Conservation (phyloP, 2,797 vertebrate species). For the Betta splendens region DNA sequence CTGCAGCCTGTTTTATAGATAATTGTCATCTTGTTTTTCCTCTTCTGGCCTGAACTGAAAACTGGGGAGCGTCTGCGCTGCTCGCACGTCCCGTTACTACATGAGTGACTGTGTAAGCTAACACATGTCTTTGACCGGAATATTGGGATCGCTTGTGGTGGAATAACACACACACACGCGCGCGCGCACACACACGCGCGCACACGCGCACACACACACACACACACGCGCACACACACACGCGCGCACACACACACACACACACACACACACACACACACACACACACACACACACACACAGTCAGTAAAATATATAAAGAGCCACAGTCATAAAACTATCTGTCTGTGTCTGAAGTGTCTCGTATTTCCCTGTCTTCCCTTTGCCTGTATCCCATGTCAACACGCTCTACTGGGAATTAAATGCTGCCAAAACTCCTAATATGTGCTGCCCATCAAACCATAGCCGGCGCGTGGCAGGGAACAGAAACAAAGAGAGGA, state of each 20-base stretch:
- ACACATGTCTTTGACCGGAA: not conserved
- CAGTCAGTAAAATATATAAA: not conserved
- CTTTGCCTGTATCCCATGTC: constrained; percentile 45
- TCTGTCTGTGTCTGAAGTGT: constrained; percentile 33
- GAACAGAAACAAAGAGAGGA: not conserved
- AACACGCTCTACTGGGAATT: constrained; percentile 53
- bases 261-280: not conserved
- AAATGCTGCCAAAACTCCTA: constrained; percentile 36
- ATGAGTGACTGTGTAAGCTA: not conserved
- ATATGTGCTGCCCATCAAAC: constrained; percentile 42
- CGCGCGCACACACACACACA: not conserved
- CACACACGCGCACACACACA: not conserved
- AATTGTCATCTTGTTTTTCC: constrained; percentile 10
- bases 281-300: not conserved
- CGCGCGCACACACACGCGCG: too few species aligned
- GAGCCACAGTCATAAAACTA: constrained; percentile 8
- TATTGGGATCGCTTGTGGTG: too few species aligned
- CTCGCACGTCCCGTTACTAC: not conserved
- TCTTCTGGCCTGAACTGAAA: constrained; percentile 3
- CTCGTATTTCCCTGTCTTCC: constrained; percentile 22
- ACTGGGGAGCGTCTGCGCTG: not conserved
- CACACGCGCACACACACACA: not conserved
- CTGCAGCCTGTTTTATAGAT: constrained; percentile 26
- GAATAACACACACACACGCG: not conserved
- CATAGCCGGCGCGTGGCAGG: not conserved